Base-by-base conservation (phyloP, 2,797 vertebrate species). In the Coluber constrictor region DNA sequence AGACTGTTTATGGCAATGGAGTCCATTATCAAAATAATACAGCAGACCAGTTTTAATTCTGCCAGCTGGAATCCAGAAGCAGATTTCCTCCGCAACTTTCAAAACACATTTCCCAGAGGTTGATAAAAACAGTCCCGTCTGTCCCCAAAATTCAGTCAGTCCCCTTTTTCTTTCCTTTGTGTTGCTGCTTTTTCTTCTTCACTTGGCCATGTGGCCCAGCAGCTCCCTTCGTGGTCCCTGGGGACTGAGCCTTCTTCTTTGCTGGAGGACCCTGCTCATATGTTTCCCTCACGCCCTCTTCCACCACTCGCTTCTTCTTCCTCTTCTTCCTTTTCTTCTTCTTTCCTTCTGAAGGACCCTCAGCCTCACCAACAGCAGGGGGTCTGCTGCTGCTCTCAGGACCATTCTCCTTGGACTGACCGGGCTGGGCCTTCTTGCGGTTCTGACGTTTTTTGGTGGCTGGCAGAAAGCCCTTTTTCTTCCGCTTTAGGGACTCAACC, bases 381-480 rank as follows among this genome's bases (percentile, higher is more conserved):
- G 92, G 92, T 63, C 55, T 93, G 32, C 57, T 1, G 1, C 93
- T 60, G 0, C 27, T 43, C 3, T 93, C 89, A 8, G 47, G 66
- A 37, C 56, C 8, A 0, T 51, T 29, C 15, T 66, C 12, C 79
- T 89, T 90, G 0, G 55, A 51, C 6, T 88, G 96, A 29, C 59
- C 95, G 10, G 1, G 57, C 4, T 20, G 0, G 0, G 88, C 66
- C 2, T 97, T 97, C 79, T 97, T 98, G 23, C 97, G 98, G 86
- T 98, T 99, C 93, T 98, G 99, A 25, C 98, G 98, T 93, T 98
- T 99, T 86, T 99, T 99, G 1, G 97, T 98, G 93, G 99, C 99
- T 0, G 99, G 99, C 32, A 99, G 97, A 92, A 99, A 99, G 0
- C 99, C 99, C 88, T 99, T 99, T 94, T 98, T 99, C 97, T 98